Percentiles rank a stretch among this genome's conserved stretches.
phyloP scores from a whole-genome alignment of 2,797 vertebrate species.

The Coluber constrictor region DNA sequence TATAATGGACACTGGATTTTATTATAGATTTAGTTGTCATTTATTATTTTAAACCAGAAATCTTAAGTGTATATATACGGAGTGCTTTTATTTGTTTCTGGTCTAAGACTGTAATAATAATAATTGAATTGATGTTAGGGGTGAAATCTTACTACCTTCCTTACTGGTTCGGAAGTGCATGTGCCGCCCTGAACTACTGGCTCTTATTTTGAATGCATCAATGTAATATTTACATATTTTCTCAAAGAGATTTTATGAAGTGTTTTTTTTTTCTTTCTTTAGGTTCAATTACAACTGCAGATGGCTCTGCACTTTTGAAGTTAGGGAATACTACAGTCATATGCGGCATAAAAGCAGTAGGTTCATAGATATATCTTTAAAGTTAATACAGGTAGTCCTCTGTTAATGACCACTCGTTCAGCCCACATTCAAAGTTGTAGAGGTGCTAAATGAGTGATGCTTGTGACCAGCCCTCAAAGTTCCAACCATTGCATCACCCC shows the following conservation, averaged over 20 bases:
- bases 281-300: slow-evolving; percentile 93
- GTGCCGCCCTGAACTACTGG: not conserved
- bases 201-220: not conserved
- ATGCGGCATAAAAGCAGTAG: slow-evolving; percentile 92
- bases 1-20: too few species aligned
- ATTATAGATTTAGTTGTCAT: too few species aligned
- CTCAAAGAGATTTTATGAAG: slow-evolving; percentile 16
- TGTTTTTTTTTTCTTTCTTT: slow-evolving; percentile 17
- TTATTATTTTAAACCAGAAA: too few species aligned
- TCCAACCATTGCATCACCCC: not conserved
- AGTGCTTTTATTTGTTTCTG: too few species aligned
- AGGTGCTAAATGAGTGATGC: not conserved
- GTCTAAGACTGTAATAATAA: too few species aligned
- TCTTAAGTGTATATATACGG: too few species aligned
- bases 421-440: not conserved
- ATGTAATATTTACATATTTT: rapidly evolving
- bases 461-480: not conserved
- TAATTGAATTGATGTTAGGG: too few species aligned
- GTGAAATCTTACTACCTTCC: too few species aligned
- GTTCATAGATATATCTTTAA: slow-evolving; percentile 42
- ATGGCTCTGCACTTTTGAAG: slow-evolving; percentile 94
- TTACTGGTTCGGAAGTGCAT: too few species aligned
- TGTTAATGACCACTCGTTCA: not conserved
- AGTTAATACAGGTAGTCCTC: not conserved
- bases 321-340: slow-evolving; percentile 93